Conservation (phyloP, 2,113 vertebrate species). For the Tamias sibiricus region DNA sequence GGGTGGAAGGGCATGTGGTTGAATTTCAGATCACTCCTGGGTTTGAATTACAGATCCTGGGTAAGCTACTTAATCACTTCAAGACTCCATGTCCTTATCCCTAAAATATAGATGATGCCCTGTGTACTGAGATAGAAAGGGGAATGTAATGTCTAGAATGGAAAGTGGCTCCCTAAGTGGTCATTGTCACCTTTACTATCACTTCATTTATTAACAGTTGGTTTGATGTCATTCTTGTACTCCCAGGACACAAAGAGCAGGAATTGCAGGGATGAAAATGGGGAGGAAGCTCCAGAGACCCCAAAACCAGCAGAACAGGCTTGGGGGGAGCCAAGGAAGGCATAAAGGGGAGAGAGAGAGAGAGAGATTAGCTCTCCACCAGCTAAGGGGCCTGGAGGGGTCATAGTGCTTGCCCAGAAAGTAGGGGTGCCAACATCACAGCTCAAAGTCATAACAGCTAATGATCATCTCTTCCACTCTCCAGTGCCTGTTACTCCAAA, state of each 20-base stretch:
- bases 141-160: not conserved
- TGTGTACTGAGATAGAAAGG: not conserved
- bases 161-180: not conserved
- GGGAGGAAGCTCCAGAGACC: not conserved
- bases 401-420: not conserved
- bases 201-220: not conserved
- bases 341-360: too few species aligned
- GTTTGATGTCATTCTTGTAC: not conserved
- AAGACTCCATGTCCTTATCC: not conserved
- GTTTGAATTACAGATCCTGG: not conserved
- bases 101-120: not conserved
- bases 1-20: fast-evolving
- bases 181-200: not conserved
- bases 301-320: not conserved
- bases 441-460: not conserved
- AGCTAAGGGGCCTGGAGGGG: not conserved
- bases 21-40: not conserved
- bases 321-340: not conserved
- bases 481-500: not conserved
- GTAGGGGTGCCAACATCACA: not conserved
- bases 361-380: not conserved
- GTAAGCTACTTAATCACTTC: not conserved
- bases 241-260: not conserved
- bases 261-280: not conserved
- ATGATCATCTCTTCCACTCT: not conserved